These are phyloP conservation scores for Brachypodius melanocephalos DNA, from an alignment of 2,113 vertebrate genomes.

Conservation along the genomic window DNA sequence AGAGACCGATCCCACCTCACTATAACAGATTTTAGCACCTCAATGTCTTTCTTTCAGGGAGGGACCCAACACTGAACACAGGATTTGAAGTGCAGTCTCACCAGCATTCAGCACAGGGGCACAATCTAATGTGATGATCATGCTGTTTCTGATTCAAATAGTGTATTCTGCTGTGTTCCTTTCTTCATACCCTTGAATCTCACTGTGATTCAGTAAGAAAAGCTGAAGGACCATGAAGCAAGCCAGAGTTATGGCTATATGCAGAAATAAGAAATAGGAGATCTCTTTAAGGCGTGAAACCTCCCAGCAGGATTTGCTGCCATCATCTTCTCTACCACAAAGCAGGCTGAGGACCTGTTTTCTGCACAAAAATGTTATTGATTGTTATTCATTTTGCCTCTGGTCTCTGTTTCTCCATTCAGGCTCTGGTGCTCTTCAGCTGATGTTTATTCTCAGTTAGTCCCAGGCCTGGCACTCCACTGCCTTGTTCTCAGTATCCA, in stretches of 20 bases:
- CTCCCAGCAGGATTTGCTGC: background rate
- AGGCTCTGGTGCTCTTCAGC: background rate
- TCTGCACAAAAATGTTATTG: background rate
- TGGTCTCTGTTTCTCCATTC: background rate
- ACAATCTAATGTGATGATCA: background rate
- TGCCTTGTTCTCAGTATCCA: conserved; percentile 40
- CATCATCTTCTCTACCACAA: background rate
- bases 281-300: background rate
- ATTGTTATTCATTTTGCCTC: background rate
- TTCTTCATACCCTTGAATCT: background rate
- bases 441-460: conserved; percentile 33
- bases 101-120: background rate
- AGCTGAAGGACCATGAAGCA: background rate
- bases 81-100: background rate
- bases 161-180: background rate
- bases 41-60: background rate
- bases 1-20: rapidly evolving
- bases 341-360: background rate
- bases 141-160: background rate
- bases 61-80: background rate
- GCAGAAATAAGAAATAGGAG: background rate
- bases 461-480: conserved; percentile 11
- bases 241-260: background rate
- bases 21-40: background rate
- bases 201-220: background rate